Percentiles rank a stretch among this genome's conserved stretches.
Conservation (phyloP, 2,797 vertebrate genomes). For the Tapera naevia region DNA sequence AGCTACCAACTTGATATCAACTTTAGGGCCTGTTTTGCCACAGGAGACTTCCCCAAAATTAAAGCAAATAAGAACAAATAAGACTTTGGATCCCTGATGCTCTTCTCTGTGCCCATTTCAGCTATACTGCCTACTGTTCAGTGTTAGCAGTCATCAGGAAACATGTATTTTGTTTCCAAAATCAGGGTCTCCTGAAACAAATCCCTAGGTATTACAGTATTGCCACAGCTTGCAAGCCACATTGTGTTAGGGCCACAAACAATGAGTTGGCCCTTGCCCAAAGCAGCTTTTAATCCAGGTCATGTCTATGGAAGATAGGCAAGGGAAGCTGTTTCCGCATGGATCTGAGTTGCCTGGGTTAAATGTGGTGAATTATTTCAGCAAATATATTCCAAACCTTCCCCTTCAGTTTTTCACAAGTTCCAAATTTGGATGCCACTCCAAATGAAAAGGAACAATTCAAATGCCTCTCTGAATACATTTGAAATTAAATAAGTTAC, state of each 20-base stretch:
- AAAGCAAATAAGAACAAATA: background rate
- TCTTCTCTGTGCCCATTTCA: background rate
- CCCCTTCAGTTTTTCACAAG: background rate
- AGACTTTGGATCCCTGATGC: background rate
- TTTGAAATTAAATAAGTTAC: conserved; percentile 40
- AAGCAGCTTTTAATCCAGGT: conserved; percentile 8
- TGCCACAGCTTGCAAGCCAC: background rate
- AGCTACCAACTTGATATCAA: background rate
- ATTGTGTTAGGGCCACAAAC: background rate
- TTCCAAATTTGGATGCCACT: conserved; percentile 22
- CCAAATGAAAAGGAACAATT: conserved; percentile 33
- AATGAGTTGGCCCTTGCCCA: background rate
- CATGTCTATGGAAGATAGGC: background rate
- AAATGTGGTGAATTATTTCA: background rate
- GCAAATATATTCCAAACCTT: conserved; percentile 18
- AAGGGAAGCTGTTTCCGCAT: background rate
- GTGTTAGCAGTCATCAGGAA: background rate
- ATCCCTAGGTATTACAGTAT: background rate
- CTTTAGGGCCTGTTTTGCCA: background rate
- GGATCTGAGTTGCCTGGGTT: background rate
- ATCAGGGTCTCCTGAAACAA: conserved; percentile 13
- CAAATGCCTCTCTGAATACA: conserved; percentile 27
- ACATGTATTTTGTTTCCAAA: conserved; percentile 8
- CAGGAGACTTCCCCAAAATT: background rate
- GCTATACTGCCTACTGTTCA: background rate